Conservation (phyloP, 2,888 invertebrate species). For the Cactoblastis cactorum region DNA sequence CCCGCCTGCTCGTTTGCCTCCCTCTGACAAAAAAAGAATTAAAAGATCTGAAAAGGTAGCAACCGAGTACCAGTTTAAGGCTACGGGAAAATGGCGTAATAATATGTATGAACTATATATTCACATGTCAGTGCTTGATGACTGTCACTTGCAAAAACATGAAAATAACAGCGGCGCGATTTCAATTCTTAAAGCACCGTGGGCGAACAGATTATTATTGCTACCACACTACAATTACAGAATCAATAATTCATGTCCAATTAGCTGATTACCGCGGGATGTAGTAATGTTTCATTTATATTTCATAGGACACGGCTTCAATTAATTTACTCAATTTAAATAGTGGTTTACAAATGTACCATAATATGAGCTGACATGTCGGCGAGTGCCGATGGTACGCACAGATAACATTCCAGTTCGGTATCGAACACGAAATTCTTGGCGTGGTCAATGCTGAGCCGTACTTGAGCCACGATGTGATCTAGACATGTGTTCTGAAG, state of each 20-base stretch:
- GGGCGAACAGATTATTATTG: conserved; percentile 41
- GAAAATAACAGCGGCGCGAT: conserved; percentile 19
- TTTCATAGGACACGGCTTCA: conserved; percentile 43
- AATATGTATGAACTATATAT: too few species aligned
- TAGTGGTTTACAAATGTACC: conserved; percentile 60
- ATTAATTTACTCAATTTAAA: conserved; percentile 62
- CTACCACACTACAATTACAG: conserved; percentile 45
- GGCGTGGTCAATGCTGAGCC: conserved; percentile 57
- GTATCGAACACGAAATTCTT: conserved; percentile 71
- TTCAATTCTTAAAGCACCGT: conserved; percentile 36
- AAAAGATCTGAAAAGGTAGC: too few species aligned
- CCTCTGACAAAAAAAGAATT: too few species aligned
- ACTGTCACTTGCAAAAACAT: too few species aligned
- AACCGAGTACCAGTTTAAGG: conserved; percentile 24
- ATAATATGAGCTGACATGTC: conserved; percentile 56
- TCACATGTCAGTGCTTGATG: too few species aligned
- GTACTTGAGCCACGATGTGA: conserved; percentile 55
- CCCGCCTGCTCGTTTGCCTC: too few species aligned
- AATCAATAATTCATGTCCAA: conserved; percentile 66
- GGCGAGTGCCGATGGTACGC: conserved; percentile 61
- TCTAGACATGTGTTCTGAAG: conserved; percentile 62
- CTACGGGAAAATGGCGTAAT: too few species aligned
- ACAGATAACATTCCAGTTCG: conserved; percentile 73
- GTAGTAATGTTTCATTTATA: conserved; percentile 40
- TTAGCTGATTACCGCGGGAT: conserved; percentile 60